Evolutionary conservation across 2,888 invertebrate species (phyloP).

Genomic region (Sphecodes monilicornis): DNA sequence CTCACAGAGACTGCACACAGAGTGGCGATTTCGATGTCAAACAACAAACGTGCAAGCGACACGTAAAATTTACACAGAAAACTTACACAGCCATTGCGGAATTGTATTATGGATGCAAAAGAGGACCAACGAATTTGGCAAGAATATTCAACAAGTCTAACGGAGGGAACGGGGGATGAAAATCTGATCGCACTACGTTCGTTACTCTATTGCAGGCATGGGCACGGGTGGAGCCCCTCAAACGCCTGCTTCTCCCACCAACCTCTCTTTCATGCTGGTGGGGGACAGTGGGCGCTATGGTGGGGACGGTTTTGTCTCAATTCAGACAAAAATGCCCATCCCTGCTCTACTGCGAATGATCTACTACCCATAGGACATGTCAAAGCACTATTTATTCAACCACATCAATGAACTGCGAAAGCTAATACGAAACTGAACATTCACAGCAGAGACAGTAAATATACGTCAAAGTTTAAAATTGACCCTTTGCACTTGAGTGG

Average conservation of each 20-base stretch:
- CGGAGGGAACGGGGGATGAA: neutral
- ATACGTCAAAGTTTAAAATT: neutral
- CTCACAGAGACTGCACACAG: neutral
- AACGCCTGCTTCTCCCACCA: too few relatives aligned
- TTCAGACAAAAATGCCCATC: too few relatives aligned
- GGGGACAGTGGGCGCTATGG: too few relatives aligned
- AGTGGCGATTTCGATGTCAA: neutral
- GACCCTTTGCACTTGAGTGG: too few relatives aligned
- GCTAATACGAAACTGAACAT: neutral
- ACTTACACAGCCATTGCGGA: neutral
- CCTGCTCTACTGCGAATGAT: neutral
- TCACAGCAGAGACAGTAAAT: neutral
- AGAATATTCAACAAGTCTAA: neutral
- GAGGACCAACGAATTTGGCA: neutral
- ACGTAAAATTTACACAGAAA: neutral
- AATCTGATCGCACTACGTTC: neutral
- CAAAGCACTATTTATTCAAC: neutral
- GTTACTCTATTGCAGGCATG: too few relatives aligned
- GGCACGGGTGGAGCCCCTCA: too few relatives aligned
- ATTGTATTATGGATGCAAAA: neutral
- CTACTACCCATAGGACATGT: neutral
- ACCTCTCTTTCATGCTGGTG: too few relatives aligned
- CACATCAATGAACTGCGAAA: neutral
- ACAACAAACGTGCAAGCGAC: neutral
- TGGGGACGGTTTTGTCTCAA: too few relatives aligned